These are phyloP conservation scores for Cochlearius cochlearius DNA, from an alignment of 2,113 vertebrate species.

Conservation along the genomic window DNA sequence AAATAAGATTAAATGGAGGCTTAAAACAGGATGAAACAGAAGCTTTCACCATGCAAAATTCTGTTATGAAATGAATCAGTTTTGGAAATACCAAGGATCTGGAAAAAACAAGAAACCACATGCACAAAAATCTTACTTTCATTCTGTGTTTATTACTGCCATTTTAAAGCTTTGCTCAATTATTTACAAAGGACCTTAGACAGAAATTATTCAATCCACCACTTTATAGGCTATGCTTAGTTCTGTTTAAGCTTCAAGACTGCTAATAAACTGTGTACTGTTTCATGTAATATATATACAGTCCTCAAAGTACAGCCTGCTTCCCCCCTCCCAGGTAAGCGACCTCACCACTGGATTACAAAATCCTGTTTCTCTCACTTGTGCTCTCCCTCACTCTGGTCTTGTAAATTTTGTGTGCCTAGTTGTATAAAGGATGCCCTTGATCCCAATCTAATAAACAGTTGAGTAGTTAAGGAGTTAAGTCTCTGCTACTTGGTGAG, in stretches of 20 bases:
- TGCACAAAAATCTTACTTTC: background rate
- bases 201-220: background rate
- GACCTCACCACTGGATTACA: background rate
- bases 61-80: background rate
- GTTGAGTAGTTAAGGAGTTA: background rate
- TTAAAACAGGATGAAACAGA: background rate
- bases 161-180: background rate
- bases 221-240: background rate
- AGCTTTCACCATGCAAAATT: background rate
- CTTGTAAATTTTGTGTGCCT: background rate
- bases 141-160: background rate
- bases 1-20: background rate
- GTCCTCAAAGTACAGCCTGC: background rate
- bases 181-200: background rate
- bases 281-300: background rate
- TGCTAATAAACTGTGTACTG: background rate
- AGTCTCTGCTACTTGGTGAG: background rate
- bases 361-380: background rate
- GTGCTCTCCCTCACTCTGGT: background rate
- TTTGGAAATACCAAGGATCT: background rate
- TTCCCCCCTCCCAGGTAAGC: background rate
- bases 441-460: background rate
- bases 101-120: background rate
- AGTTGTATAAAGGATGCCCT: background rate
- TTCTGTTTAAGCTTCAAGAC: constrained; percentile 13